Percentiles rank a stretch among this genome's conserved stretches.
These are phyloP conservation scores for Netelia melanura DNA, from an alignment of 2,888 invertebrate species.

Conservation along the genomic window DNA sequence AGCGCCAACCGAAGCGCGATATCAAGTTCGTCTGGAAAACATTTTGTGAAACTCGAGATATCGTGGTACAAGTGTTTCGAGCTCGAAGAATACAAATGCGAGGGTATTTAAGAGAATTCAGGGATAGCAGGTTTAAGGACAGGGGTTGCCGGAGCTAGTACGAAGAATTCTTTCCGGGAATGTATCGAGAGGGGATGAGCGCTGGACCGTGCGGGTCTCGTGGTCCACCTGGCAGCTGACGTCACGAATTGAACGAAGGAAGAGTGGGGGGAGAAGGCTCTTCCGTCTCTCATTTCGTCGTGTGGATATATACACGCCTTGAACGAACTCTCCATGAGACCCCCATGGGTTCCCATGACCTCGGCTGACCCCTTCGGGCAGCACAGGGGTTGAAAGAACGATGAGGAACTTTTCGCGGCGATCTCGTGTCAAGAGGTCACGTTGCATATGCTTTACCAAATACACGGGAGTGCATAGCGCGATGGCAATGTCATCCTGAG, in stretches of 20 bases:
- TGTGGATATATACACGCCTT: constrained; percentile 5
- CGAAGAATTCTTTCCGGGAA: constrained; percentile 58
- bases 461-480: constrained; percentile 43
- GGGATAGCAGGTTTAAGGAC: constrained; percentile 40
- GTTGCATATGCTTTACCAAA: constrained; percentile 67
- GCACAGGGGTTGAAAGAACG: constrained; percentile 52
- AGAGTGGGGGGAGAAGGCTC: constrained; percentile 52
- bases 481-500: constrained; percentile 36
- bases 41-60: background rate
- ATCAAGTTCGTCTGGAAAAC: background rate
- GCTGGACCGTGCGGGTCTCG: constrained; percentile 33
- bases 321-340: constrained; percentile 72
- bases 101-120: constrained; percentile 31
- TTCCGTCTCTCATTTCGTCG: constrained; percentile 10
- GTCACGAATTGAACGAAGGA: constrained; percentile 45
- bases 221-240: constrained; percentile 61
- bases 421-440: constrained; percentile 67
- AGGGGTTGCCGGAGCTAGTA: constrained; percentile 44
- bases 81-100: background rate
- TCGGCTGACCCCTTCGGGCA: constrained; percentile 77
- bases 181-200: constrained; percentile 31
- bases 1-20: constrained; percentile 8
- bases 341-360: constrained; percentile 85
- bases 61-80: constrained; percentile 40
- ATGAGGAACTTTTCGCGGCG: constrained; percentile 67